Evolutionary conservation across 2,113 vertebrate genomes (phyloP).

Genomic region (Arvicanthis niloticus): DNA sequence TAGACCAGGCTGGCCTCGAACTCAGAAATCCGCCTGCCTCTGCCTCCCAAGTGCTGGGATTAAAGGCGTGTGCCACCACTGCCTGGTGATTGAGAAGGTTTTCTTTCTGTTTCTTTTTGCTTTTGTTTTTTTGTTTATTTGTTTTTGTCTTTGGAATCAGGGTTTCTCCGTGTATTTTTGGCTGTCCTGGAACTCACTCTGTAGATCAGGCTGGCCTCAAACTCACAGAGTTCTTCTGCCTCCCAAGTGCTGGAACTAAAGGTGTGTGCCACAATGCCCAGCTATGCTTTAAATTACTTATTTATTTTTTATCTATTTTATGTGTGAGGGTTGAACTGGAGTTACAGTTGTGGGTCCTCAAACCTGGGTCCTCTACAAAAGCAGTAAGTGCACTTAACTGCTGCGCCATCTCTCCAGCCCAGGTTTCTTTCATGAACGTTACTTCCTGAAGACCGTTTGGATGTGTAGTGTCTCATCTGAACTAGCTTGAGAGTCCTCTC

Average conservation of each 20-base stretch:
- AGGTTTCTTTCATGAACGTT: neutral
- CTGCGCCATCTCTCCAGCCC: neutral
- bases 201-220: neutral
- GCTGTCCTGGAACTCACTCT: neutral
- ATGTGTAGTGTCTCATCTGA: neutral
- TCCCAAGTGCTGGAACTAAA: neutral
- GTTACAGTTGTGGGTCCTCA: neutral
- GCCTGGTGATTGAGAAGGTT: too few species aligned
- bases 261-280: neutral
- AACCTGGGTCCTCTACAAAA: neutral
- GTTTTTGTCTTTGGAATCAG: too few species aligned
- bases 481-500: too few species aligned
- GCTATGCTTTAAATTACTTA: neutral
- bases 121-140: too few species aligned
- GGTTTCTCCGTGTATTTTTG: too few species aligned
- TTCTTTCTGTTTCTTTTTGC: too few species aligned
- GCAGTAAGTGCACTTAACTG: neutral
- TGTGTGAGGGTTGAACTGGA: neutral
- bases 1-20: too few species aligned
- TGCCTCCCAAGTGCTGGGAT: neutral
- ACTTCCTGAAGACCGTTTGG: neutral
- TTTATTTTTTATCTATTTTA: neutral
- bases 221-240: neutral
- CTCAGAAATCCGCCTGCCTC: neutral
- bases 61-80: neutral